These are phyloP conservation scores for Ichneumon xanthorius DNA, from an alignment of 2,888 invertebrate genomes.

Conservation along the genomic window DNA sequence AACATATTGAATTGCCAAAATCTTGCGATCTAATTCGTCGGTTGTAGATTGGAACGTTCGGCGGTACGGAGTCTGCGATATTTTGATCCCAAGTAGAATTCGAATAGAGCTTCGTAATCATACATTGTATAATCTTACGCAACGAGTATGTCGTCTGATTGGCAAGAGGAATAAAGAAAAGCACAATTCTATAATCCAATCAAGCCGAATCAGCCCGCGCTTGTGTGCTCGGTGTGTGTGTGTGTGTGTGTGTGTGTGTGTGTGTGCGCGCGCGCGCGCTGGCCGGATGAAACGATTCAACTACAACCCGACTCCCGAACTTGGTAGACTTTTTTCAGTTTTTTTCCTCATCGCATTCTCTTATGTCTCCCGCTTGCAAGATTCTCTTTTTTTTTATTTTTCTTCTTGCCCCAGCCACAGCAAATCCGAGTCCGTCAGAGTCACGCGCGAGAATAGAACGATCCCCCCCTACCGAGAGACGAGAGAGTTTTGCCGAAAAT, in stretches of 20 bases:
- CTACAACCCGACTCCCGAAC: background rate
- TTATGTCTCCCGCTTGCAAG: background rate
- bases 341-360: conserved; percentile 11
- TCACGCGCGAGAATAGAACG: conserved; percentile 49
- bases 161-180: conserved; percentile 22
- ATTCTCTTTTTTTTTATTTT: conserved; percentile 30
- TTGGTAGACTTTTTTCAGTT: background rate
- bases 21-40: too few species aligned
- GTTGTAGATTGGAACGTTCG: background rate
- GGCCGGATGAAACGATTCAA: conserved; percentile 19
- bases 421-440: conserved; percentile 31
- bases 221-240: background rate
- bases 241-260: background rate
- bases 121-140: conserved; percentile 18
- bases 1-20: too few species aligned
- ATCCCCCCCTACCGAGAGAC: background rate
- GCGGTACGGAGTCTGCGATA: background rate
- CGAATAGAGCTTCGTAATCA: background rate
- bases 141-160: conserved; percentile 13
- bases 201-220: conserved; percentile 17
- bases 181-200: conserved; percentile 33
- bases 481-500: conserved; percentile 15
- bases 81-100: background rate
- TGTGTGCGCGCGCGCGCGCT: background rate
- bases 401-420: conserved; percentile 1